Base-by-base conservation (phyloP, 2,888 invertebrate genomes). In the Rotaria macrura region DNA sequence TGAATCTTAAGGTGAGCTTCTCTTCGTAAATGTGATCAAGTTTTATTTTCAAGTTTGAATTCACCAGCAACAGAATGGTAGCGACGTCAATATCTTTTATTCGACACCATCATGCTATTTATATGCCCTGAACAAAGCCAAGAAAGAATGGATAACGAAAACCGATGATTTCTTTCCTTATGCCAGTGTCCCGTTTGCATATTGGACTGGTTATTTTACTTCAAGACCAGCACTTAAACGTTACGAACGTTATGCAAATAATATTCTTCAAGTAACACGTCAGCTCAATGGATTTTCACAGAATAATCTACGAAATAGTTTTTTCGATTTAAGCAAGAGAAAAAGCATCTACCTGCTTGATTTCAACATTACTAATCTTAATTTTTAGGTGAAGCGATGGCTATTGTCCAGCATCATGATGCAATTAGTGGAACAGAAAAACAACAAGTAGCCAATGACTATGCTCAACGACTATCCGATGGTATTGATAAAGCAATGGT, bases 141-240 rank as follows among this genome's bases (percentile, higher is more conserved):
- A 93, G 23, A 91, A 93, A 20, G 93, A 93, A 0, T 93, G 94
- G 92, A 92, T 94, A 0, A 92, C 92, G 0, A 96, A 96, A 90
- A 91, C 92, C 0, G 95, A 96, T 96, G 91, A 91, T 87, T 91
- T 91, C 88, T 91, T 91, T 87, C 91, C 91, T 1, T 91, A 92
- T 87, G 95, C 96, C 1, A 94, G 94, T 85, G 94, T 94, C 89
- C 93, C 94, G 0, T 94, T 95, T 88, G 93, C 95, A 0, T 97
- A 94, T 89, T 99, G 97, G 98, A 96, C 96, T 0, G 98, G 97
- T 29, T 93, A 92, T 88, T 92, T 91, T 88, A 91, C 92, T 47
- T 92, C 91, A 87, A 88, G 92, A 85, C 90, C 92, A 5, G 89
- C 91, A 1, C 89, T 92, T 74, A 92, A 92, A 87, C 89, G 90